Base-by-base conservation (phyloP, 2,888 invertebrate genomes). In the Idaea straminata region DNA sequence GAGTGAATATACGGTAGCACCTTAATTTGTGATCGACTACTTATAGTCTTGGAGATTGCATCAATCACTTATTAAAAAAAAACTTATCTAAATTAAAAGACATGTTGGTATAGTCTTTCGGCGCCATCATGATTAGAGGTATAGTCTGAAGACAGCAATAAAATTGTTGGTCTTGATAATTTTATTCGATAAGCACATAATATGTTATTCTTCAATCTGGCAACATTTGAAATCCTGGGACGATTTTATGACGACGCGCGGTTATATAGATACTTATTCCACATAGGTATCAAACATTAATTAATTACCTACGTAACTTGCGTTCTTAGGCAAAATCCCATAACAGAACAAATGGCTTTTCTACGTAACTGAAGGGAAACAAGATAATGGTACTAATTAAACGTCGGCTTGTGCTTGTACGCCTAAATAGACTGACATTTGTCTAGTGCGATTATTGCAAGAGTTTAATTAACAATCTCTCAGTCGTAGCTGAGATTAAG, bases 301-400 rank as follows among this genome's bases (percentile, higher is more conserved):
- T 47, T 47, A 47, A 47, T 47, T 7, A 47, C 7, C 2, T 57
- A 59, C n/a, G 34, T 62, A 47, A 16, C 35, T 47, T 47, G 47
- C 47, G 7, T 36, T 47, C 47, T 13, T 47, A 47, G 47, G 47
- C 47, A 47, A 47, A 47, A 47, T 47, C 47, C 47, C 47, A 47
- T 47, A 47, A 47, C 47, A 67, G 71, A 69, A 62, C 71, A 62
- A 64, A 47, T 47, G 47, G 47, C 47, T 47, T 47, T 47, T 47
- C 47, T 47, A 72, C 67, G 73, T 74, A 73, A 75, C 72, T 71
- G 69, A 68, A 64, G 62, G 66, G 69, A 66, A 73, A 69, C 72
- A 72, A 78, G 74, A 71, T 77, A 84, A 83, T 80, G 47, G 47
- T 80, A 72, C 77, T 79, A 85, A 84, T 81, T 80, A 83, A 80